Conservation (phyloP, 2,797 vertebrate species). For the Bufotes viridis region DNA sequence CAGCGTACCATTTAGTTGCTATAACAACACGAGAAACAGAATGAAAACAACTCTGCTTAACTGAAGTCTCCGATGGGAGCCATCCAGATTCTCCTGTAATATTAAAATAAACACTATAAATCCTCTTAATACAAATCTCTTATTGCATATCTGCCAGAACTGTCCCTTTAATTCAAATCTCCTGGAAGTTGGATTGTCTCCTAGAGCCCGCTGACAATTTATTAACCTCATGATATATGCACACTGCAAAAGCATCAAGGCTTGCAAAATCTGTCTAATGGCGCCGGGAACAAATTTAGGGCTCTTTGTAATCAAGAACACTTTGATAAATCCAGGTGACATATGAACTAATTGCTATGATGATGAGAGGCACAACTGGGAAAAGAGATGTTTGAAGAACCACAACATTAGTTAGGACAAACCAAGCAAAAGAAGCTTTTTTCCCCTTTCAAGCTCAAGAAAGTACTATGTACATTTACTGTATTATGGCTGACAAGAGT, state of each 20-base stretch:
- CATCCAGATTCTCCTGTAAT: constrained; percentile 69
- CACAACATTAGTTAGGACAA: neutral
- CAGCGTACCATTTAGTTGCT: constrained; percentile 78
- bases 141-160: constrained; percentile 51
- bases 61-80: constrained; percentile 73
- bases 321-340: constrained; percentile 17
- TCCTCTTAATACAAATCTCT: constrained; percentile 52
- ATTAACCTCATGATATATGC: constrained; percentile 51
- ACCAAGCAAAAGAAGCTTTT: neutral
- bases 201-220: constrained; percentile 40
- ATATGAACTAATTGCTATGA: neutral
- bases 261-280: constrained; percentile 20
- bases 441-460: neutral
- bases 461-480: neutral
- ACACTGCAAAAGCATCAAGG: neutral
- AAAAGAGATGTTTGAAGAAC: neutral
- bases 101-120: constrained; percentile 64
- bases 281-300: constrained; percentile 35
- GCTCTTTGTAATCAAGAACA: constrained; percentile 27
- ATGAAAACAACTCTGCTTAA: constrained; percentile 73
- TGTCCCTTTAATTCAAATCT: constrained; percentile 57
- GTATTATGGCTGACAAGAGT: neutral
- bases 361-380: constrained; percentile 2
- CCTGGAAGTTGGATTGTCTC: constrained; percentile 32
- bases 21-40: constrained; percentile 78